A percentile compares a stretch with the other conserved stretches of the same genome.
Conservation (phyloP, 2,888 invertebrate genomes). For the Drosophila atripex region DNA sequence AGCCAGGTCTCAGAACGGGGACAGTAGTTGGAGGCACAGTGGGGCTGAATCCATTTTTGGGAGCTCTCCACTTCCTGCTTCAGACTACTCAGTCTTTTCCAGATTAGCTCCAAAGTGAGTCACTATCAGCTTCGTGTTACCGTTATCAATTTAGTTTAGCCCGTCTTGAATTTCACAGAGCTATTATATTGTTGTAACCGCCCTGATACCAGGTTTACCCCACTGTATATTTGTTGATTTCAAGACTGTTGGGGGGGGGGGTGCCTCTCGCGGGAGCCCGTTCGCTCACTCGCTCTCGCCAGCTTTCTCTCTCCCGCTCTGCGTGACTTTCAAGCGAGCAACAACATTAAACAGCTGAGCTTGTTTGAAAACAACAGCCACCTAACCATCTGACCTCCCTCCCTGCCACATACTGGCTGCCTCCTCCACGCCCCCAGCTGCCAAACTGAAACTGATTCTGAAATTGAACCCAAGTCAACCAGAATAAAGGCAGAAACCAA, state of each 20-base stretch:
- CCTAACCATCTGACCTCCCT: conserved; percentile 16
- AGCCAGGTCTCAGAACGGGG: conserved; percentile 10
- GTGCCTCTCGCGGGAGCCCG: conserved; percentile 6
- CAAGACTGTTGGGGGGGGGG: conserved; percentile 15
- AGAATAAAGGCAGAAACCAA: conserved; percentile 1
- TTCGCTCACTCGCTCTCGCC: conserved; percentile 11
- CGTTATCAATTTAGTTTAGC: background rate
- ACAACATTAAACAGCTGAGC: conserved; percentile 81
- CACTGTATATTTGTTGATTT: conserved; percentile 61
- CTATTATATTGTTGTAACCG: background rate
- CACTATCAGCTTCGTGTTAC: background rate
- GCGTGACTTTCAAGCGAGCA: conserved; percentile 51
- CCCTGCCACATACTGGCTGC: background rate
- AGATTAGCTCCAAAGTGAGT: background rate
- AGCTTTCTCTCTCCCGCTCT: conserved; percentile 16
- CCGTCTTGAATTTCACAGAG: conserved; percentile 5
- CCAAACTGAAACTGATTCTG: conserved; percentile 14
- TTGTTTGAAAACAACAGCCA: conserved; percentile 72
- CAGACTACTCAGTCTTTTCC: background rate
- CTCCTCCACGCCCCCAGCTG: background rate
- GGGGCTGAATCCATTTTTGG: conserved; percentile 7
- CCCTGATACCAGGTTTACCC: conserved; percentile 4
- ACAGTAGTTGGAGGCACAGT: conserved; percentile 17
- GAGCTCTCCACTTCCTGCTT: background rate
- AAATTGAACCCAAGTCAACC: conserved; percentile 34